Evolutionary conservation across 2,113 vertebrate genomes (phyloP).

Genomic region (Heterotilapia buettikoferi): DNA sequence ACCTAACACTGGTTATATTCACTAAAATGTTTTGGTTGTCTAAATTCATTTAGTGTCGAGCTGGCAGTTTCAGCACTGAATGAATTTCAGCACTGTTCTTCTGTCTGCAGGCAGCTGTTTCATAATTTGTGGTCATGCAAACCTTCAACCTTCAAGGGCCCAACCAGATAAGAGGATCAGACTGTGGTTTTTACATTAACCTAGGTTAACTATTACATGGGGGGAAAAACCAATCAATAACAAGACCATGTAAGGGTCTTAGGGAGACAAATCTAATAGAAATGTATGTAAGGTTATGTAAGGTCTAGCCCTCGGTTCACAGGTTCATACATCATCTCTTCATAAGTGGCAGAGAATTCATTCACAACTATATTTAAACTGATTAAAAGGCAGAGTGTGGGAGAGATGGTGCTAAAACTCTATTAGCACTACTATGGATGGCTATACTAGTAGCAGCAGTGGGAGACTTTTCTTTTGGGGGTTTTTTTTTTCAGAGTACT

Average conservation of each 20-base stretch:
- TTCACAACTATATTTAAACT: too few relatives aligned
- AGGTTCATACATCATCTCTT: background rate
- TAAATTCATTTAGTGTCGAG: background rate
- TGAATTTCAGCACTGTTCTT: background rate
- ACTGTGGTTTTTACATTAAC: background rate
- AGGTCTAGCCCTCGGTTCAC: background rate
- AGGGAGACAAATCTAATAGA: background rate
- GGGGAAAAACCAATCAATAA: fast-evolving
- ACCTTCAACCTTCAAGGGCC: fast-evolving
- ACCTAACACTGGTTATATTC: background rate
- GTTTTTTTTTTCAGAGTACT: too few relatives aligned
- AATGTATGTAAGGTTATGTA: background rate
- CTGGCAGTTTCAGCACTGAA: background rate
- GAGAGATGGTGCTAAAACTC: too few relatives aligned
- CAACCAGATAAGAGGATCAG: background rate
- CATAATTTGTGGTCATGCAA: background rate
- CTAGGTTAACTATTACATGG: background rate
- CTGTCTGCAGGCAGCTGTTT: background rate
- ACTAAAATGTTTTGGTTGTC: background rate
- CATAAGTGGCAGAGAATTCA: too few relatives aligned
- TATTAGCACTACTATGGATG: too few relatives aligned
- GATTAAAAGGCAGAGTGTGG: too few relatives aligned
- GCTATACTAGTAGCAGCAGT: too few relatives aligned
- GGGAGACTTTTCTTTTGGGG: too few relatives aligned
- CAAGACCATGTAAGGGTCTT: background rate